Evolutionary conservation across 2,113 vertebrate genomes (phyloP).

Genomic region (Phyllopteryx taeniolatus): DNA sequence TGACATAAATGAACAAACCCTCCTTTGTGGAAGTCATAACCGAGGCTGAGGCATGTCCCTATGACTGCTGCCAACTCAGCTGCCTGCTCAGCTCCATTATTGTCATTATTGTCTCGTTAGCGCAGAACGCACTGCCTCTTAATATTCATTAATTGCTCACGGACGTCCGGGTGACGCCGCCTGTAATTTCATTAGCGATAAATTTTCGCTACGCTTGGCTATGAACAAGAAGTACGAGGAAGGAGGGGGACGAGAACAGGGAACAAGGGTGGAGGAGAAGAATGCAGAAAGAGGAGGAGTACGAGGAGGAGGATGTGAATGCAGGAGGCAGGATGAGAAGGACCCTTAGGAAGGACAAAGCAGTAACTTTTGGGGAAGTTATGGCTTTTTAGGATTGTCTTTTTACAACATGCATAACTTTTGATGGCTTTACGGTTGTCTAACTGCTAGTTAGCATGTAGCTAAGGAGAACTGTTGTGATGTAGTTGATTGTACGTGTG

Average conservation of each 20-base stretch:
- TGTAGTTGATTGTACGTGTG: no score
- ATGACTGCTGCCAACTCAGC: neutral
- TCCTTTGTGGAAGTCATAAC: neutral
- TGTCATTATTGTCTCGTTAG: conserved; percentile 9
- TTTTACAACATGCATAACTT: no score
- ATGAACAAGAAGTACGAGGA: neutral
- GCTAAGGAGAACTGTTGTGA: no score
- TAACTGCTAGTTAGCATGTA: no score
- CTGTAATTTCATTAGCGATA: conserved; percentile 5
- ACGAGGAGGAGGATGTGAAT: no score
- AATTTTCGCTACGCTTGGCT: neutral
- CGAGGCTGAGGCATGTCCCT: neutral
- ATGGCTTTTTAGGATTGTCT: no score
- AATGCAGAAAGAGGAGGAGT: neutral
- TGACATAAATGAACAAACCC: neutral
- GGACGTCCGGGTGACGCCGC: conserved; percentile 9
- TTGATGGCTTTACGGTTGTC: no score
- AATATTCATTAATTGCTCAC: conserved; percentile 10
- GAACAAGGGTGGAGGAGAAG: neutral
- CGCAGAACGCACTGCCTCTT: conserved; percentile 1
- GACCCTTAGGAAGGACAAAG: no score
- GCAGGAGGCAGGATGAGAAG: no score
- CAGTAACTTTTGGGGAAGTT: no score
- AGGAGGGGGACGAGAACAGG: neutral
- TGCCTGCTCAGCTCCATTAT: neutral